A percentile compares a stretch with the other conserved stretches of the same genome.
These are phyloP conservation scores for Tenodera sinensis DNA, from an alignment of 2,888 invertebrate genomes.

Conservation along the genomic window DNA sequence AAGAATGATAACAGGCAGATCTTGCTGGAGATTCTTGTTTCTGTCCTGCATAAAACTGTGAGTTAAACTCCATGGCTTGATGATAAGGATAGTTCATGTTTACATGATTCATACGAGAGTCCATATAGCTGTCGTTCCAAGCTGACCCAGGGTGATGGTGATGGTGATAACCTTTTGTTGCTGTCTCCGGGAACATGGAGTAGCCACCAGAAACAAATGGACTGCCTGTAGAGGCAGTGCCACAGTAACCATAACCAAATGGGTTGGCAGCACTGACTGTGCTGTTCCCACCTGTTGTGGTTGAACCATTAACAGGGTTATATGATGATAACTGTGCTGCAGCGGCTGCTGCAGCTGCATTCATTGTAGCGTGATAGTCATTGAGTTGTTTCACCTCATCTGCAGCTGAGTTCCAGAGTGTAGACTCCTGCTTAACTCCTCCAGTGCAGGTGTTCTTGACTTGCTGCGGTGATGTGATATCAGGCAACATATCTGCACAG, in stretches of 20 bases:
- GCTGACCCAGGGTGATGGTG: background rate
- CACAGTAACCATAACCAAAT: conserved; percentile 38
- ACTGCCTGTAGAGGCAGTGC: conserved; percentile 2
- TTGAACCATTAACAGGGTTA: background rate
- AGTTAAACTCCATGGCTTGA: conserved; percentile 25
- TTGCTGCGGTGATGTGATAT: background rate
- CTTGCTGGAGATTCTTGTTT: conserved; percentile 28
- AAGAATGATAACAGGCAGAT: conserved; percentile 30
- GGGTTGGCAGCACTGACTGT: conserved; percentile 45
- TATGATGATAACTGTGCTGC: conserved; percentile 1
- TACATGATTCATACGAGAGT: conserved; percentile 12
- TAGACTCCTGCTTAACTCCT: conserved; percentile 37
- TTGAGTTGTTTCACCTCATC: conserved; percentile 44
- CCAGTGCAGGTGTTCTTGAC: background rate
- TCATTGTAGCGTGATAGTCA: conserved; percentile 40
- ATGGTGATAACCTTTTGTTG: conserved; percentile 2
- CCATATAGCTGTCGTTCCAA: conserved; percentile 30
- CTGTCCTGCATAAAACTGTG: conserved; percentile 22
- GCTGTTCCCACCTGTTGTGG: background rate
- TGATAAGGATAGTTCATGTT: conserved; percentile 24
- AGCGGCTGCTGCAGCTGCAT: conserved; percentile 14
- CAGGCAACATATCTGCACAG: background rate
- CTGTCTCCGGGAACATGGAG: conserved; percentile 14
- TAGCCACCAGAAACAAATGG: conserved; percentile 23
- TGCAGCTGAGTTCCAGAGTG: conserved; percentile 37